Evolutionary conservation across 2,888 invertebrate genomes (phyloP), one percentile per base, ranked within the genome.

Genomic region (Myopa testacea): DNA sequence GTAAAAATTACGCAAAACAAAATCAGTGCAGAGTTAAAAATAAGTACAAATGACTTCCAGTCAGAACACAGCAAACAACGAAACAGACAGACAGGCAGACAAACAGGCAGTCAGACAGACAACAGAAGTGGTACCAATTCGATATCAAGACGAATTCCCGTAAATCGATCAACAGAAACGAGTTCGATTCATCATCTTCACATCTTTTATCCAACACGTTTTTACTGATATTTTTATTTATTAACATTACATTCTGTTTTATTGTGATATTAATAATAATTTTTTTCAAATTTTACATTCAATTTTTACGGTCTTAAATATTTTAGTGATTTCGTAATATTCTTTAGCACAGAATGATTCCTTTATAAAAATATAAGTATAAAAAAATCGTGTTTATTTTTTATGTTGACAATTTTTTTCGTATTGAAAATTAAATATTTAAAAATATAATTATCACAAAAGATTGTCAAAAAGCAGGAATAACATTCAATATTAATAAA

Each of bases 1-100:
- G 26, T 34, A 45, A 50, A 69, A 69, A 19, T 26, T 50, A n/a
- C 45, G 50, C 40, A 68, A 52, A 69, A 52, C 63, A 16, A 69
- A 69, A 69, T 69, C 50, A 52, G 69, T 52, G 69, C 52, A 69
- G 52, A 69, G 26, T 34, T 69, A 69, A 50, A 69, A 69, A 69
- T 69, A 69, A 69, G 14, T 50, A n/a, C 16, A n/a, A 68, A n/a
- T 19, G 58, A n/a, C 12, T 58, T 10, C n/a, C n/a, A 58, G 16
- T 26, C 26, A 26, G 26, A 26, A 26, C 26, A 26, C 1, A 50
- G 50, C 50, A 50, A 19, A 34, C 62, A 26, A 26, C 10, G 62
- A 26, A 10, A 26, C 19, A 34, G 26, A 8, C 10, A 34, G 26
- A 34, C 5, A 63, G 7, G 3, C 62, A 34, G 26, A 5, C 34